Conservation (phyloP, 2,888 invertebrate genomes). For the Andrena flavipes region DNA sequence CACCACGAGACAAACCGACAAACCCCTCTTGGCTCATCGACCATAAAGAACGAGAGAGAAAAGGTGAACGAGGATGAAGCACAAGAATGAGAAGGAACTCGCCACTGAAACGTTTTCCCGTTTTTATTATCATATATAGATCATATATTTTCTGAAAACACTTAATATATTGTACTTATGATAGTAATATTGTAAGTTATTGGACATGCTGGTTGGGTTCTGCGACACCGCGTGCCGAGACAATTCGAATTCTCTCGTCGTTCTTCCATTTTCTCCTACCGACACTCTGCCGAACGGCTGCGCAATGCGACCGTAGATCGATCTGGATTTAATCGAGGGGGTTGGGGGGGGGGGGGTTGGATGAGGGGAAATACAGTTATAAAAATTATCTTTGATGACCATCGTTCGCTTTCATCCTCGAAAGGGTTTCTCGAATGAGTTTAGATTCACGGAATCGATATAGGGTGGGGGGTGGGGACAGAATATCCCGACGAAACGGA, state of each 20-base stretch:
- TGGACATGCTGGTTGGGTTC: slow-evolving; percentile 77
- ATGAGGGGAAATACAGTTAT: slow-evolving; percentile 63
- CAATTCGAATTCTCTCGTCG: slow-evolving; percentile 44
- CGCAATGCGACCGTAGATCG: slow-evolving; percentile 44
- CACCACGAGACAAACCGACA: too few relatives aligned
- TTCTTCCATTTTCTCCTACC: slow-evolving; percentile 9
- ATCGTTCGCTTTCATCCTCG: slow-evolving; percentile 55
- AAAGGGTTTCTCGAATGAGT: slow-evolving; percentile 24
- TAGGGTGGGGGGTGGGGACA: background rate
- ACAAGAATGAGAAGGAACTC: slow-evolving; percentile 56
- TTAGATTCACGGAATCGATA: slow-evolving; percentile 47
- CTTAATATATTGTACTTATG: slow-evolving; percentile 82
- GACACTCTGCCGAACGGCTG: slow-evolving; percentile 28
- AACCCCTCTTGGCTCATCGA: background rate
- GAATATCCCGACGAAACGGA: slow-evolving; percentile 2
- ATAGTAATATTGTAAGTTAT: slow-evolving; percentile 80
- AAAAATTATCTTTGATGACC: slow-evolving; percentile 66
- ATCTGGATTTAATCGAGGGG: slow-evolving; percentile 31
- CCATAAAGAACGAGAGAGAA: background rate
- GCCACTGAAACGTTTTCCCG: slow-evolving; percentile 74
- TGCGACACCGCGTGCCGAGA: slow-evolving; percentile 56
- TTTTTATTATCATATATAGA: slow-evolving; percentile 83
- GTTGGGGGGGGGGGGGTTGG: background rate
- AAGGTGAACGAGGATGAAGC: slow-evolving; percentile 50
- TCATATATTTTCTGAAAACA: slow-evolving; percentile 82